These are phyloP conservation scores for Tetranychus truncatus DNA, from an alignment of 2,888 invertebrate genomes.

Conservation along the genomic window DNA sequence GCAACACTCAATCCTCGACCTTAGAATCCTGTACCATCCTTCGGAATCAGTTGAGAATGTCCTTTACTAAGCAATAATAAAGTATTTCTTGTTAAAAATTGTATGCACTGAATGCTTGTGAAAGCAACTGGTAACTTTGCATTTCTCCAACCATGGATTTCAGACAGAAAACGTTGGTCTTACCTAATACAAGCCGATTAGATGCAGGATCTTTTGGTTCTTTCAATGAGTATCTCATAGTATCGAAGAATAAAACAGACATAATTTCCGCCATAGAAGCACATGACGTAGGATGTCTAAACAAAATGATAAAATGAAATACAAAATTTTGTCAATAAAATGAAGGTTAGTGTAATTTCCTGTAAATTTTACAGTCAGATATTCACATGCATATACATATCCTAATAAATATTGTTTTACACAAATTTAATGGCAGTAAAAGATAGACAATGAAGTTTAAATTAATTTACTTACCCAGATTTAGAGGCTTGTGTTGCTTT, in stretches of 20 bases:
- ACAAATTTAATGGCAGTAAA: conserved; percentile 3
- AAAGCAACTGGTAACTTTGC: no score
- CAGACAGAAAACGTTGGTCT: no score
- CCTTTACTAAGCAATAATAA: conserved; percentile 39
- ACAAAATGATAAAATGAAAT: conserved; percentile 26
- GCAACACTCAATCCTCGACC: conserved; percentile 91
- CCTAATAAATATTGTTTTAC: background rate
- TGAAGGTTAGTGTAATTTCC: background rate
- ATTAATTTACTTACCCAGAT: conserved; percentile 57
- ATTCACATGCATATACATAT: no score
- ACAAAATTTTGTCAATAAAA: background rate
- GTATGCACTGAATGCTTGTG: no score
- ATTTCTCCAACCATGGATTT: no score
- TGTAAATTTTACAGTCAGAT: background rate
- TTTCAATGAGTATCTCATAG: conserved; percentile 77
- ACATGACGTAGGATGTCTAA: conserved; percentile 95
- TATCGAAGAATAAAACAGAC: conserved; percentile 94
- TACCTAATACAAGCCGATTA: conserved; percentile 82
- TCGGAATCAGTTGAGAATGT: no score
- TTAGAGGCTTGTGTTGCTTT: conserved; percentile 80
- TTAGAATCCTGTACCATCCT: conserved; percentile 66
- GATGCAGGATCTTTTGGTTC: conserved; percentile 69
- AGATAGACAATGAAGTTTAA: background rate
- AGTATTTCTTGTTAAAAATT: background rate
- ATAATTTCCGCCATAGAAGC: conserved; percentile 92